Conservation (phyloP, 2,113 vertebrate genomes). For the Limanda limanda region DNA sequence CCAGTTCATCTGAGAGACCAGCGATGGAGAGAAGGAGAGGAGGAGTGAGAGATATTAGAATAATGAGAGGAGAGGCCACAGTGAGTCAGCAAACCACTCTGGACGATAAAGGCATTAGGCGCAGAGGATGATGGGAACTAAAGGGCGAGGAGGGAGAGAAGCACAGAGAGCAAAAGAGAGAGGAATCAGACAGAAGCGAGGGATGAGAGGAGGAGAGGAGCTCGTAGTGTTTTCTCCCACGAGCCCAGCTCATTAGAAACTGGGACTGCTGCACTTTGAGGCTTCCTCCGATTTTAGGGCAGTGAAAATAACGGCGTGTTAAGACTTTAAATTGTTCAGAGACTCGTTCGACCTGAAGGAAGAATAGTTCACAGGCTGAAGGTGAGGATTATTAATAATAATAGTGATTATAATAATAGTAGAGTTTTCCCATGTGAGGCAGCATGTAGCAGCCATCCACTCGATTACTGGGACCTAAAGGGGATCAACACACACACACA, state of each 20-base stretch:
- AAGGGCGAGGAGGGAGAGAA: background rate
- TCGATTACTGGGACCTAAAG: slow-evolving; percentile 4
- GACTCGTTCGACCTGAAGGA: background rate
- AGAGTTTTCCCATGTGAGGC: background rate
- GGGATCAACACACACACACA: background rate
- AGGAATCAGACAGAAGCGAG: background rate
- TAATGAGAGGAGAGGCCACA: slow-evolving; percentile 25
- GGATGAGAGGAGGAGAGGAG: background rate
- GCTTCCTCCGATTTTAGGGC: background rate
- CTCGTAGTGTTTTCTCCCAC: background rate
- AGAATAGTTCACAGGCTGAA: too few relatives aligned
- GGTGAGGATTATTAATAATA: background rate
- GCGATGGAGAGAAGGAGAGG: background rate
- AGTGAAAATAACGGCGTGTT: background rate
- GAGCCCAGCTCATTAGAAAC: slow-evolving; percentile 42
- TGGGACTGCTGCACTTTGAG: slow-evolving; percentile 23
- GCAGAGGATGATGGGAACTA: background rate
- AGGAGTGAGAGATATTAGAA: slow-evolving; percentile 15
- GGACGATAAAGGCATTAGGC: background rate
- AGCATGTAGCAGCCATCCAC: background rate
- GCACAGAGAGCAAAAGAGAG: background rate
- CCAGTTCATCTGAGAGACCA: background rate
- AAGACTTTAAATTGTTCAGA: background rate
- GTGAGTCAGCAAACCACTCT: slow-evolving; percentile 26
- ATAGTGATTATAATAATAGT: background rate